These are phyloP conservation scores for Benthosema pterotum DNA, from an alignment of 2,797 vertebrate genomes.

Conservation along the genomic window DNA sequence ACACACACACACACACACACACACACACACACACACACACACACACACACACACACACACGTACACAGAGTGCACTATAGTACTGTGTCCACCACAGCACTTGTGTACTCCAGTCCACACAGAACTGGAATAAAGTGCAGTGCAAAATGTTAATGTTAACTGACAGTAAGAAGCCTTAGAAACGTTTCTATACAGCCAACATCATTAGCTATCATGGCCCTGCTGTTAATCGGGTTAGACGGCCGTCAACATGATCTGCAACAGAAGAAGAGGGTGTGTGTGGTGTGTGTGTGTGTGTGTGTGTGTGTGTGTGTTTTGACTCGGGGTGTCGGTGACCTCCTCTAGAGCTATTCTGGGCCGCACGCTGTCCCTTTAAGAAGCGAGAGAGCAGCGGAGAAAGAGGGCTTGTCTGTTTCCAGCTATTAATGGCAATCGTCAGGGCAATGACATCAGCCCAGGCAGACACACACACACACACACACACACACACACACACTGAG, in stretches of 20 bases:
- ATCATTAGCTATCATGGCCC: no score
- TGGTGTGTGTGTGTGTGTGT: slow-evolving; percentile 7
- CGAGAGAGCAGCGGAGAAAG: slow-evolving; percentile 52
- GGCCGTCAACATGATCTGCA: neutral
- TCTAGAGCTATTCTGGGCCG: slow-evolving; percentile 44
- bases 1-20: slow-evolving; percentile 23
- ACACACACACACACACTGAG: no score
- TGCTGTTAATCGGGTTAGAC: no score
- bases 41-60: slow-evolving; percentile 3
- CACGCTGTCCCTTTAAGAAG: slow-evolving; percentile 76
- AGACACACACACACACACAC: slow-evolving; percentile 28
- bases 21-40: slow-evolving; percentile 7
- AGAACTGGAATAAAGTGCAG: neutral
- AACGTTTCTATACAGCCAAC: neutral
- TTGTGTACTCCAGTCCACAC: no score
- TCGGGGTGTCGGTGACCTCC: slow-evolving; percentile 8
- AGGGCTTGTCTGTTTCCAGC: slow-evolving; percentile 76
- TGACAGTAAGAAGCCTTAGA: neutral
- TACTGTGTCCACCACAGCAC: no score
- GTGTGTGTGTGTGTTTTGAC: no score
- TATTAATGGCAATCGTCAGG: slow-evolving; percentile 75
- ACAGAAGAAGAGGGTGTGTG: neutral
- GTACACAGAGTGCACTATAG: no score
- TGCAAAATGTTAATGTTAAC: slow-evolving; percentile 20
- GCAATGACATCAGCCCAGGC: slow-evolving; percentile 79